Base-by-base conservation (phyloP, 1,140 invertebrate genomes). In the Colletes latitarsis region DNA sequence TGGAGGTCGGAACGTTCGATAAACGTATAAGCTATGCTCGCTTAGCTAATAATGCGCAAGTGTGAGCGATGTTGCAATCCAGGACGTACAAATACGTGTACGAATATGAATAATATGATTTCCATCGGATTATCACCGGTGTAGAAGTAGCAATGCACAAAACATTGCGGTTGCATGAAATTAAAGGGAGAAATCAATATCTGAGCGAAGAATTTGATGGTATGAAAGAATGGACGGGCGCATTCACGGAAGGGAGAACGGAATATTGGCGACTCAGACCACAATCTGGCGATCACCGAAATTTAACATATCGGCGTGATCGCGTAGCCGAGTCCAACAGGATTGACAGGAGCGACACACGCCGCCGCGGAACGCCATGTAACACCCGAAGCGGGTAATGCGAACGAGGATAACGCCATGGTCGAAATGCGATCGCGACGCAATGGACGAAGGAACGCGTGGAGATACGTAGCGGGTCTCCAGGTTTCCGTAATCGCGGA, bases 181-280 rank as follows among this genome's bases (percentile, higher is more conserved):
- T 67, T 63, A 66, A 57, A 41, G 52, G 21, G 19, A 82, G 43
- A 72, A 82, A 86, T 88, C 82, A 84, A 86, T 86, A 86, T 77
- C 10, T n/a, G 49, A 10, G 60, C n/a, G 57, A 71, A 70, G 67
- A 69, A 66, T 79, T 71, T 21, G 12, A n/a, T 41, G 62, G n/a
- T 43, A 68, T 0, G n/a, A 60, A 30, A 55, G 43, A 43, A 41
- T 8, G 52, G 63, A 58, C 72, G 52, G 39, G 41, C n/a, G 41
- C 43, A 63, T 63, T 52, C n/a, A 43, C 9, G 43, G 19, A 17
- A 41, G 43, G 43, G 8, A 17, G 14, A 52, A 43, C 21, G 46
- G 57, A 43, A 12, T 67, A 80, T 80, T 30, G 72, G 58, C 19
- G 39, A 14, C 30, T 12, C 17, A 17, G 53, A 15, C 49, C 30